Conservation (phyloP, 2,888 invertebrate species). For the Drosophila merina region DNA sequence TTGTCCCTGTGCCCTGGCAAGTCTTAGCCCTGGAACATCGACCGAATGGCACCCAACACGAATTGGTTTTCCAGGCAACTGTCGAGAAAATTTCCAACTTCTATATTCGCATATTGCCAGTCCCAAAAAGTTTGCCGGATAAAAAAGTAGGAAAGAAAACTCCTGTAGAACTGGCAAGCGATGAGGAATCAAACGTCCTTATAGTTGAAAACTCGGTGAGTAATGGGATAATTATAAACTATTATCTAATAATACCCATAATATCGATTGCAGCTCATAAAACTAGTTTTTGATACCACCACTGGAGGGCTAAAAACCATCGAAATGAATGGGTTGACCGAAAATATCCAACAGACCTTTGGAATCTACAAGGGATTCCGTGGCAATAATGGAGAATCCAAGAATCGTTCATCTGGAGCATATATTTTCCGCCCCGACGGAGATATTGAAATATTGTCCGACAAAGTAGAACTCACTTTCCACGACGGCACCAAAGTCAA, state of each 20-base stretch:
- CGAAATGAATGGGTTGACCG: conserved; percentile 75
- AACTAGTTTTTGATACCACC: conserved; percentile 64
- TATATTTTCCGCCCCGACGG: conserved; percentile 93
- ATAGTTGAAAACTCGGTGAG: conserved; percentile 74
- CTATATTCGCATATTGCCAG: conserved; percentile 62
- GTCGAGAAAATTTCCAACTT: conserved; percentile 86
- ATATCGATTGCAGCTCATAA: conserved; percentile 69
- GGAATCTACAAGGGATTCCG: conserved; percentile 89
- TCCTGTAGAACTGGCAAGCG: background rate
- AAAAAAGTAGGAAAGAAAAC: background rate
- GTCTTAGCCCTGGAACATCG: conserved; percentile 85
- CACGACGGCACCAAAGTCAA: conserved; percentile 87
- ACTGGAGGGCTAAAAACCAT: conserved; percentile 64
- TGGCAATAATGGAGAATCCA: conserved; percentile 86
- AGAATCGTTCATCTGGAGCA: conserved; percentile 93
- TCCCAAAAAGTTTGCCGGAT: conserved; percentile 19
- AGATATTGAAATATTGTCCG: conserved; percentile 50
- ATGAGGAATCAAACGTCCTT: conserved; percentile 44
- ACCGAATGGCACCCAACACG: conserved; percentile 86
- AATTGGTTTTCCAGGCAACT: conserved; percentile 88
- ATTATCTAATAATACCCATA: too few relatives aligned
- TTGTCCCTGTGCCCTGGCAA: conserved; percentile 86
- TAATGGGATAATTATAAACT: too few relatives aligned
- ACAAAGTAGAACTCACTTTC: conserved; percentile 66
- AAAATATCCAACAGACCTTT: conserved; percentile 86